Evolutionary conservation across 2,797 vertebrate genomes (phyloP), one percentile per base, ranked within the genome.

Genomic region (Calcarius lapponicus): DNA sequence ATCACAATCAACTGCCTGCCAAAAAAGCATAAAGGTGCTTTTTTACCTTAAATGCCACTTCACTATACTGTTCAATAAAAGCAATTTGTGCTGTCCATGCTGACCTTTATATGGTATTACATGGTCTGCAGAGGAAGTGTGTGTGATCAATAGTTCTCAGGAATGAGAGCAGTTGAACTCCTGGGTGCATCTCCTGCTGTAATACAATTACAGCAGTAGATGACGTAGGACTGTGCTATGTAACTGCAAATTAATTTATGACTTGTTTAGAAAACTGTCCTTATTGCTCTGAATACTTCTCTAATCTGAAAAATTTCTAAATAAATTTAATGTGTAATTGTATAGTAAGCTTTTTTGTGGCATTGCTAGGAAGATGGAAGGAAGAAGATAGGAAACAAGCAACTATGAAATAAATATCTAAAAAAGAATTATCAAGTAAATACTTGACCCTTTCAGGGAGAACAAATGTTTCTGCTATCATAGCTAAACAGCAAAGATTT

Each of bases 1-100:
- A 28, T 66, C 66, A 81, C 43, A 84, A 86, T 81, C 71, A 94
- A 43, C 75, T 74, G 21, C 31, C 54, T 93, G 60, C 28, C 69
- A 89, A 95, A 94, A 89, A 58, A 97, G 57, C 25, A 94, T 43
- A 82, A 87, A 87, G 32, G 14, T 65, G 50, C 5, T 67, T 92
- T 93, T 95, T 89, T 25, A n/a, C 60, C 69, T 83, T 78, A 90
- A 96, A 96, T 90, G 69, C 38, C 69, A 86, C 87, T 91, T 93
- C 45, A 62, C 50, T 83, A 54, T 45, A 13, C 31, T 71, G 84
- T 86, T 97, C 94, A 92, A 97, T 95, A 94, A 92, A 95, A 95
- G 36, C 81, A 94, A 80, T 91, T 91, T 93, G 40, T 61, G 88
- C 74, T 87, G 78, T 78, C 64, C 69, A 8, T 56, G 43, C 38